A percentile compares a stretch with the other conserved stretches of the same genome.
Conservation (phyloP, 2,113 vertebrate genomes). For the Gambusia holbrooki region DNA sequence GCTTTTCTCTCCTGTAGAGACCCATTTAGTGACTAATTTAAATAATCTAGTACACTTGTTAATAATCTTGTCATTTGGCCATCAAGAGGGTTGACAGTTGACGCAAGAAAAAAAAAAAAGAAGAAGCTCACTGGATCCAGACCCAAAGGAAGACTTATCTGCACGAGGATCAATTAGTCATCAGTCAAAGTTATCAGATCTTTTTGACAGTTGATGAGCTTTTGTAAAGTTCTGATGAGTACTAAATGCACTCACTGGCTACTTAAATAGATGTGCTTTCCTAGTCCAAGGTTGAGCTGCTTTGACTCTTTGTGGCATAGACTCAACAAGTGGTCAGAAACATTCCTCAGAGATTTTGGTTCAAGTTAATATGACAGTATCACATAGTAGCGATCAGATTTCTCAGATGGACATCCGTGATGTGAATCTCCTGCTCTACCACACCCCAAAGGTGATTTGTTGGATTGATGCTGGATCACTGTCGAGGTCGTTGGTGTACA, state of each 20-base stretch:
- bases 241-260: background rate
- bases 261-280: background rate
- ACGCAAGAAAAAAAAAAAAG: background rate
- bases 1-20: conserved; percentile 32
- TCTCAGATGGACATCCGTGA: background rate
- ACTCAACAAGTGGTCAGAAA: background rate
- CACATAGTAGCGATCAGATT: background rate
- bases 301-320: background rate
- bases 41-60: conserved; percentile 25
- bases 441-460: background rate
- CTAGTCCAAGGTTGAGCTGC: background rate
- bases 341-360: background rate
- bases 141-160: background rate
- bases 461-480: background rate
- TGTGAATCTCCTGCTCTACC: background rate
- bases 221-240: no score
- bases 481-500: background rate
- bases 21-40: conserved; percentile 35
- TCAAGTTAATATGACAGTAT: background rate
- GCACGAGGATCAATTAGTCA: background rate
- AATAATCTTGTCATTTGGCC: conserved; percentile 19
- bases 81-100: background rate
- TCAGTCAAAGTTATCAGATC: background rate
- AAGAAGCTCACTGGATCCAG: background rate
- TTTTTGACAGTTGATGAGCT: no score